Conservation (phyloP, 2,888 invertebrate species). For the Amorpha juglandis region DNA sequence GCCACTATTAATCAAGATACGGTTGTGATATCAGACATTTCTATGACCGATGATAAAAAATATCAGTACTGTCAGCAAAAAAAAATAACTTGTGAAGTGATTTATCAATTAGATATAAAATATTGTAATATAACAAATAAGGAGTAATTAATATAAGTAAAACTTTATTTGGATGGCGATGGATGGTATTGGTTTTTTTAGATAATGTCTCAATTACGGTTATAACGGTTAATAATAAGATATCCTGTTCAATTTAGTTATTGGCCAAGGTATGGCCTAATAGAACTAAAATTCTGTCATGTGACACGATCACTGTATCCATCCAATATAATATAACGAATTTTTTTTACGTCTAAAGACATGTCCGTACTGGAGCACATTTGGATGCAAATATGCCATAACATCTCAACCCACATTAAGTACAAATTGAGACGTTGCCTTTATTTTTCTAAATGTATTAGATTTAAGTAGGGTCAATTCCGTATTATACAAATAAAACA, state of each 20-base stretch:
- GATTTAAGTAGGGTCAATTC: too few relatives aligned
- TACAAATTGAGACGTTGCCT: too few relatives aligned
- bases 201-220: neutral
- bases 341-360: too few relatives aligned
- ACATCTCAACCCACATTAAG: too few relatives aligned
- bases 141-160: neutral
- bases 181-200: neutral
- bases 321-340: too few relatives aligned
- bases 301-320: neutral
- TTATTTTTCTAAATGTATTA: too few relatives aligned
- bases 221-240: neutral
- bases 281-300: neutral
- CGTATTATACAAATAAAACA: too few relatives aligned
- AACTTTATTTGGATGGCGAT: neutral
- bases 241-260: neutral
- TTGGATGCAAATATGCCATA: too few relatives aligned
- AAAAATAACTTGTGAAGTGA: too few relatives aligned
- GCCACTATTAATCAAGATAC: neutral
- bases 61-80: too few relatives aligned
- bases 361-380: too few relatives aligned
- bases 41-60: neutral
- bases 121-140: constrained; percentile 16
- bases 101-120: neutral
- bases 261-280: neutral
- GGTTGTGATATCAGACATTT: neutral